These are phyloP conservation scores for Arothron firmamentum DNA, from an alignment of 2,113 vertebrate species.

Conservation along the genomic window DNA sequence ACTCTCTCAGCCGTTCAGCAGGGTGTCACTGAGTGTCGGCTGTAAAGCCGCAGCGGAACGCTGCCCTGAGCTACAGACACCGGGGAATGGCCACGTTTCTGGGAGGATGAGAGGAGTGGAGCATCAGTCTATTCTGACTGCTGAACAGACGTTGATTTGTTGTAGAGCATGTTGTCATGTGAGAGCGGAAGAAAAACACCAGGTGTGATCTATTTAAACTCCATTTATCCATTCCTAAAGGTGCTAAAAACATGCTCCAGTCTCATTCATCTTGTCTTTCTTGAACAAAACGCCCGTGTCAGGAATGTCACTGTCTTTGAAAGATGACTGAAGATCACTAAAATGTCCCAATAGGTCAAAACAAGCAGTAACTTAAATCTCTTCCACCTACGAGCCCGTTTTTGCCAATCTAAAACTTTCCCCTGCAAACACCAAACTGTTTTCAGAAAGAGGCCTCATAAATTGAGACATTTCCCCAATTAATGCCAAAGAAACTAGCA, in stretches of 20 bases:
- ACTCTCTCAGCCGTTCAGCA: constrained; percentile 7
- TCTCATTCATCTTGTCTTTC: no score
- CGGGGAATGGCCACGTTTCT: background rate
- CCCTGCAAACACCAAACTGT: background rate
- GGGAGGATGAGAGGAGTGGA: background rate
- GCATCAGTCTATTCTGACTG: no score
- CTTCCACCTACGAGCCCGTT: no score
- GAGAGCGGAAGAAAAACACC: background rate
- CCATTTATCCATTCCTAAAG: no score
- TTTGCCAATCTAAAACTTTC: no score
- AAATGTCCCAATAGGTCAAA: constrained; percentile 18
- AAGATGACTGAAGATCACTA: background rate
- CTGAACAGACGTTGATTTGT: no score
- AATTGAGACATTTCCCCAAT: background rate
- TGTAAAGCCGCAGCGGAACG: background rate
- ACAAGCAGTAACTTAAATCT: constrained; percentile 20
- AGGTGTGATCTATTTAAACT: background rate
- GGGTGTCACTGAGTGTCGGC: constrained; percentile 14
- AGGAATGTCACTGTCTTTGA: background rate
- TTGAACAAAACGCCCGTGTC: background rate
- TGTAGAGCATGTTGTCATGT: no score
- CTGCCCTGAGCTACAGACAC: background rate
- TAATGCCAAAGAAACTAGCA: constrained; percentile 13
- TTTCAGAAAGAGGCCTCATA: background rate
- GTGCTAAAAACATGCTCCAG: no score